Conservation (phyloP, 1,140 invertebrate genomes). For the Leguminivora glycinivorella region DNA sequence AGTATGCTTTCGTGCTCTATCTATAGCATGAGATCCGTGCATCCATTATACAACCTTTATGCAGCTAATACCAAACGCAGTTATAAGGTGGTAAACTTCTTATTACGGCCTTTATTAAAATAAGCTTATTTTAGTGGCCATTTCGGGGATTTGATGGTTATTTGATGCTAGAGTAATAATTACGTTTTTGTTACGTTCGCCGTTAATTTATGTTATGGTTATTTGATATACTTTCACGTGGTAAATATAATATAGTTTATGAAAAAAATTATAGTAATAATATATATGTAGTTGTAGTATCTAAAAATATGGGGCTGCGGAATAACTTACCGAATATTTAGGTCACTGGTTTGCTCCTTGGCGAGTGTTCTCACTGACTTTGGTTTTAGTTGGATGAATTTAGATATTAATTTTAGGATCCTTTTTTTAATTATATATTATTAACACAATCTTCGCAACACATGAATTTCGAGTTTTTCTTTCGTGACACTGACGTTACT, state of each 20-base stretch:
- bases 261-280: neutral
- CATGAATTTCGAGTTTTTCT: no score
- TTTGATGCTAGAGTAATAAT: conserved; percentile 1
- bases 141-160: conserved; percentile 21
- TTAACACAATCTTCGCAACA: no score
- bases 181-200: neutral
- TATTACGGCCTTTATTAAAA: conserved; percentile 27
- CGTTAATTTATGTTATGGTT: neutral
- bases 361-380: no score
- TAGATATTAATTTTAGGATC: no score
- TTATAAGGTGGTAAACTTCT: conserved; percentile 22
- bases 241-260: neutral
- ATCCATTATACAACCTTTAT: conserved; percentile 21
- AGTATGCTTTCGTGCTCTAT: neutral
- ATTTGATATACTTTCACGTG: neutral
- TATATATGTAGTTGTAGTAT: no score
- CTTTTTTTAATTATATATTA: no score
- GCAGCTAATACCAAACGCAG: conserved; percentile 11
- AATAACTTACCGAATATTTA: no score
- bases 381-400: no score
- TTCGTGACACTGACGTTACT: no score
- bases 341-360: no score
- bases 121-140: conserved; percentile 15
- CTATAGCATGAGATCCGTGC: neutral
- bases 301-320: no score